Conservation (phyloP, 2,113 vertebrate genomes). For the Gracilinanus agilis region DNA sequence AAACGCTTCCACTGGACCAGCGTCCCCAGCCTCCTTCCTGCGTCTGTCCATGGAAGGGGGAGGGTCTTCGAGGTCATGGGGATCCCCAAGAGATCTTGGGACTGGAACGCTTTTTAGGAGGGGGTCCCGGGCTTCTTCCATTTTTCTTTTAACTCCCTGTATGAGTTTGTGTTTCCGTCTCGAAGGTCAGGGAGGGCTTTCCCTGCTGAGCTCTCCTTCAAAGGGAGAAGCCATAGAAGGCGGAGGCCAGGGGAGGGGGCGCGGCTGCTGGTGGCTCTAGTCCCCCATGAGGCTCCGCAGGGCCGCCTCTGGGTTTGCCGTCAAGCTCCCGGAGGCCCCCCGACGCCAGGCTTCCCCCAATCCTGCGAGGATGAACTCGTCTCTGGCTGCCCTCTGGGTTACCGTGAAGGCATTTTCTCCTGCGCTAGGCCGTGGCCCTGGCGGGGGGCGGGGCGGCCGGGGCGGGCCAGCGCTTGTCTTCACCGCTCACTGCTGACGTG, state of each 20-base stretch:
- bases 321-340: too few relatives aligned
- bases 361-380: too few relatives aligned
- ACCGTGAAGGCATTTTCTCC: too few relatives aligned
- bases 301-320: too few relatives aligned
- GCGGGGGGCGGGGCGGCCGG: too few relatives aligned
- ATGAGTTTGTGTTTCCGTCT: not conserved
- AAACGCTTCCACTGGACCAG: not conserved
- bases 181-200: not conserved
- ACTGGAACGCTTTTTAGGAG: not conserved
- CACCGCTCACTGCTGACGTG: slow-evolving; percentile 73
- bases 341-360: too few relatives aligned
- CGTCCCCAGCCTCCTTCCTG: not conserved
- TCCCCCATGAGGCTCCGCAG: too few relatives aligned
- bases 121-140: too few relatives aligned
- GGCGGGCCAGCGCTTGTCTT: not conserved
- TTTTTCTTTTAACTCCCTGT: not conserved
- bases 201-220: not conserved
- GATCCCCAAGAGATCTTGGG: not conserved
- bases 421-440: too few relatives aligned
- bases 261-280: too few relatives aligned
- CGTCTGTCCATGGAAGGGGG: not conserved
- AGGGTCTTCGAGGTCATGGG: not conserved
- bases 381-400: not conserved
- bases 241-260: too few relatives aligned
- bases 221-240: not conserved